These are phyloP conservation scores for Eilema caniola DNA, from an alignment of 2,888 invertebrate species.

Conservation along the genomic window DNA sequence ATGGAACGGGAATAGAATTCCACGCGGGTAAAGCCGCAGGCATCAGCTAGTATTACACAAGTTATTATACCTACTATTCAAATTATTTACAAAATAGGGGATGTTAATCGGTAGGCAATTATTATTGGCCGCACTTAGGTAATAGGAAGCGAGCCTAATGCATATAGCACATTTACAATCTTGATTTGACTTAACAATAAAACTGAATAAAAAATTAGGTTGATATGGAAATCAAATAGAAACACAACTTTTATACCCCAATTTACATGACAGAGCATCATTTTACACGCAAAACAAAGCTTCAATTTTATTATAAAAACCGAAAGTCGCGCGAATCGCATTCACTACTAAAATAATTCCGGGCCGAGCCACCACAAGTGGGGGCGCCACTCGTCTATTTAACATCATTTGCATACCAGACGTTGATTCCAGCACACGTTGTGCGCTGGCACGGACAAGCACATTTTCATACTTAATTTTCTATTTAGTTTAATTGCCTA, in stretches of 20 bases:
- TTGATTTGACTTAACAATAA: no score
- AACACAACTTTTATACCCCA: background rate
- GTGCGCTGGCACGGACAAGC: slow-evolving; percentile 64
- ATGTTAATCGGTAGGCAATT: no score
- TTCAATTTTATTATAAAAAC: slow-evolving; percentile 18
- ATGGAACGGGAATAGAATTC: no score
- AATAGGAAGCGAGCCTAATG: no score
- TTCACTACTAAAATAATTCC: slow-evolving; percentile 52
- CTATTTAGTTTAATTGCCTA: slow-evolving; percentile 78
- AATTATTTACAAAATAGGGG: no score
- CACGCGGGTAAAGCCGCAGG: no score
- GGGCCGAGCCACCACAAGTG: slow-evolving; percentile 37
- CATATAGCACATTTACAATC: no score
- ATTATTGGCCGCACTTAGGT: no score
- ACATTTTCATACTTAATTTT: slow-evolving; percentile 82
- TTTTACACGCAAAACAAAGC: background rate
- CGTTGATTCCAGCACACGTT: slow-evolving; percentile 45
- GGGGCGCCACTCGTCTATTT: slow-evolving; percentile 69
- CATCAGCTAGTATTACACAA: no score
- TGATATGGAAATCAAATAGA: background rate
- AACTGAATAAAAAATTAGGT: background rate
- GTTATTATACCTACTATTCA: no score
- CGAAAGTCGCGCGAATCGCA: slow-evolving; percentile 33
- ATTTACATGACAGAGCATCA: background rate
- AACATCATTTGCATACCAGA: slow-evolving; percentile 75